Evolutionary conservation across 2,888 invertebrate species (phyloP).

Genomic region (Branchellion lobata): DNA sequence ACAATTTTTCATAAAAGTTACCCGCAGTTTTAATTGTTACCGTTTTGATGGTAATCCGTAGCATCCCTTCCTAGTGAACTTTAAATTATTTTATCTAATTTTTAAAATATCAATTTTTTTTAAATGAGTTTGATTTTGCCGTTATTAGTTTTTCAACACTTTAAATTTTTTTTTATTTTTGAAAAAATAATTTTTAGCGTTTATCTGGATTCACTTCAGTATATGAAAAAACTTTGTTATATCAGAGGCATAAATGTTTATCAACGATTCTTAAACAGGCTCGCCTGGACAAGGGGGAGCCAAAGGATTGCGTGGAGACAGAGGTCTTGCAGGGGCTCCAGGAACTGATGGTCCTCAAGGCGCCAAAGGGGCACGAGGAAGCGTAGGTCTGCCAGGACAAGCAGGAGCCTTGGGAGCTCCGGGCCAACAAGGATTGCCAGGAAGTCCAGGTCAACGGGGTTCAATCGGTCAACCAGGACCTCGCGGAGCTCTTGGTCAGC

Average conservation of each 20-base stretch:
- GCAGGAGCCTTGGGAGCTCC: conserved; percentile 48
- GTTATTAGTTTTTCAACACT: neutral
- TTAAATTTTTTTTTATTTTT: neutral
- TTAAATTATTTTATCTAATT: too few relatives aligned
- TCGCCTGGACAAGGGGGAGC: conserved; percentile 10
- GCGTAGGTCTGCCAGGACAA: conserved; percentile 32
- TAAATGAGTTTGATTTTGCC: too few relatives aligned
- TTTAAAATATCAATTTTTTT: too few relatives aligned
- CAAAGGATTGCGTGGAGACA: conserved; percentile 24
- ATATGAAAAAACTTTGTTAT: too few relatives aligned
- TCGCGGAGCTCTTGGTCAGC: conserved; percentile 41
- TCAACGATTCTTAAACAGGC: conserved; percentile 13
- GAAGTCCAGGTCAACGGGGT: conserved; percentile 38
- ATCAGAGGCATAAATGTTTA: too few relatives aligned
- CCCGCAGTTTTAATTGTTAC: too few relatives aligned
- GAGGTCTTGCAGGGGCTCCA: conserved; percentile 13
- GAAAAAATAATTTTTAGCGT: too few relatives aligned
- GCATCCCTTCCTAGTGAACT: too few relatives aligned
- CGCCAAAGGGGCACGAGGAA: conserved; percentile 41
- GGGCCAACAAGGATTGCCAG: conserved; percentile 49
- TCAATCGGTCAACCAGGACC: conserved; percentile 46
- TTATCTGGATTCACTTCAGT: too few relatives aligned
- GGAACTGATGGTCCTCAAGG: conserved; percentile 43
- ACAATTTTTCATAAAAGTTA: too few relatives aligned
- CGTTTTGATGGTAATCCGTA: too few relatives aligned